Percentiles rank a stretch among this genome's conserved stretches.
Evolutionary conservation across 2,113 vertebrate genomes (phyloP).

Genomic region (Salminus brasiliensis): DNA sequence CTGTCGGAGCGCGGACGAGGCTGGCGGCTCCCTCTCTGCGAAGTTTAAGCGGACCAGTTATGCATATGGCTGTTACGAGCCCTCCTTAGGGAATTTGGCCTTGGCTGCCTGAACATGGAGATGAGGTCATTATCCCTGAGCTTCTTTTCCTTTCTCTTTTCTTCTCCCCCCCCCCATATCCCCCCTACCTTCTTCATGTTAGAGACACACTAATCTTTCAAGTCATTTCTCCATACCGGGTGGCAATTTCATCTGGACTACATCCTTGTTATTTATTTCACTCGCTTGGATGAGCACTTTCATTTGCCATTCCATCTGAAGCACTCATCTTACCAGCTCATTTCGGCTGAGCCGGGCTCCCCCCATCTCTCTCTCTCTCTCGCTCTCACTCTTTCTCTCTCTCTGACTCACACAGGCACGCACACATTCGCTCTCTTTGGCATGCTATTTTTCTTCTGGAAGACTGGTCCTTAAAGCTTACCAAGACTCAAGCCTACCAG

Average conservation of each 20-base stretch:
- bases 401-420: neutral
- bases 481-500: conserved; percentile 4
- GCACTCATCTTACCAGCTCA: conserved; percentile 39
- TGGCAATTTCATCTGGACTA: conserved; percentile 42
- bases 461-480: conserved; percentile 18
- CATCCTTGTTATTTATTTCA: conserved; percentile 47
- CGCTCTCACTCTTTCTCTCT: conserved; percentile 1
- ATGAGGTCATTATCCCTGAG: conserved; percentile 38
- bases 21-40: neutral
- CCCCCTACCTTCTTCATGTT: conserved; percentile 34
- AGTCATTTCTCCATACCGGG: conserved; percentile 43
- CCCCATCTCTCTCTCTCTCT: neutral
- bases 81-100: conserved; percentile 9
- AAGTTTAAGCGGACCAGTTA: neutral
- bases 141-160: conserved; percentile 16
- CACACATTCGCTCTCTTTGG: neutral
- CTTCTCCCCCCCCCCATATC: neutral
- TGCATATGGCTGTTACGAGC: conserved; percentile 12
- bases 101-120: conserved; percentile 23
- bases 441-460: conserved; percentile 33
- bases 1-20: neutral
- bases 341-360: conserved; percentile 28
- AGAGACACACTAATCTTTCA: conserved; percentile 46
- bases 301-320: conserved; percentile 53
- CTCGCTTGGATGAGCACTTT: conserved; percentile 42